phyloP scores from a whole-genome alignment of 2,113 vertebrate genomes.

The Quiscalus mexicanus region DNA sequence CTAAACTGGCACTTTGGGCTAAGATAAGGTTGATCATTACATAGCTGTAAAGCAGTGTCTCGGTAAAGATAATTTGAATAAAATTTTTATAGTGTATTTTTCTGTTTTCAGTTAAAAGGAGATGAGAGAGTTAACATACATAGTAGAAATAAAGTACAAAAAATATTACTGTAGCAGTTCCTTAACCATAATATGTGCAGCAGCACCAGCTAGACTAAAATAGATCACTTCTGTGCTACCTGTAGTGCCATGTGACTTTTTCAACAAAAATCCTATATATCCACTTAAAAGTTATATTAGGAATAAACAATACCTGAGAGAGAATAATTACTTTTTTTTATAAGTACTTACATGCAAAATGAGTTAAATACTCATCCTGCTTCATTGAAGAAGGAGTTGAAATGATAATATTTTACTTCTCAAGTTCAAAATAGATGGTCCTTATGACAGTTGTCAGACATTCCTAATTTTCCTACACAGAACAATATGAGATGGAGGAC shows the following conservation, averaged over 20 bases:
- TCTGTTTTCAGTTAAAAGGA: not conserved
- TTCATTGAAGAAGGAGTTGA: not conserved
- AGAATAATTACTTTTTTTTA: not conserved
- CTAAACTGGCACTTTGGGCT: not conserved
- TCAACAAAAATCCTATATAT: not conserved
- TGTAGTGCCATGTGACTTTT: not conserved
- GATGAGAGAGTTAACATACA: not conserved
- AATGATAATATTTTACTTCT: not conserved
- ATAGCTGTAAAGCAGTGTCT: not conserved
- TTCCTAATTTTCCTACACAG: not conserved
- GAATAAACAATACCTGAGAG: not conserved
- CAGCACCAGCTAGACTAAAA: not conserved
- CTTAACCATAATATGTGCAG: not conserved
- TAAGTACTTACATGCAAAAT: not conserved
- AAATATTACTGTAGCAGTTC: not conserved
- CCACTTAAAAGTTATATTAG: not conserved
- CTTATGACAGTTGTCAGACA: not conserved
- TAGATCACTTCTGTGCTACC: not conserved
- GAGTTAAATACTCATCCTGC: not conserved
- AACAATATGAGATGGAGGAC: not conserved
- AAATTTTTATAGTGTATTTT: not conserved
- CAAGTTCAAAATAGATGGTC: not conserved
- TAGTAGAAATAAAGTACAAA: not conserved
- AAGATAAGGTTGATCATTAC: not conserved
- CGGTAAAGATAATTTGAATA: not conserved